These are phyloP conservation scores for Aleiodes sp. DNA, from an alignment of 1,140 invertebrate genomes.

Conservation along the genomic window DNA sequence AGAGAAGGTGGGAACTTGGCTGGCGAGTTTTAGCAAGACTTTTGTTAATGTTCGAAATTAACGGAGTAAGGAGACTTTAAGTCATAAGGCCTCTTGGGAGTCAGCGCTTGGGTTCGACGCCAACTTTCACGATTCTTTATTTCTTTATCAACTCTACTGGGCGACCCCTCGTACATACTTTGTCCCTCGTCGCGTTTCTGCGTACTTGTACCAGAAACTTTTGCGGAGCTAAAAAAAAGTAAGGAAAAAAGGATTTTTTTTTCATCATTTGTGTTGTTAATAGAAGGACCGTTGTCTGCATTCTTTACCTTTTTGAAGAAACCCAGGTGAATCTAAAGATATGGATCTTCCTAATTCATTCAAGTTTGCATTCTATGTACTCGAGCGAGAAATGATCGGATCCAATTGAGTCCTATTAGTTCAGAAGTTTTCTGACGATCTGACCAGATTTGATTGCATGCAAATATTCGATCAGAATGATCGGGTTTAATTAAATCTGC, in stretches of 20 bases:
- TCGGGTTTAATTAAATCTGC: too few relatives aligned
- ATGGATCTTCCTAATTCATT: too few relatives aligned
- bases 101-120: constrained; percentile 54
- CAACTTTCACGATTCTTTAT: constrained; percentile 65
- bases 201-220: not conserved
- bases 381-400: too few relatives aligned
- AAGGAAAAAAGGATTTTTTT: not conserved
- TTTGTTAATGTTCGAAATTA: constrained; percentile 67
- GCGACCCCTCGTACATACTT: constrained; percentile 40
- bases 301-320: too few relatives aligned
- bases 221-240: not conserved
- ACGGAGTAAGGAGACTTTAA: constrained; percentile 67
- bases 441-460: too few relatives aligned
- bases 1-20: constrained; percentile 51
- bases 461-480: too few relatives aligned
- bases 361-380: too few relatives aligned
- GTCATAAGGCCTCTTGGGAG: constrained; percentile 63
- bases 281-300: too few relatives aligned
- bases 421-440: too few relatives aligned
- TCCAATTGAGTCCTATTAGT: too few relatives aligned
- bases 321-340: too few relatives aligned
- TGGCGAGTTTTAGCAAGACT: constrained; percentile 64
- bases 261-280: not conserved
- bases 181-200: not conserved
- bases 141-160: constrained; percentile 62